phyloP scores from a whole-genome alignment of 2,797 vertebrate genomes.

The Sebastes oblongus region DNA sequence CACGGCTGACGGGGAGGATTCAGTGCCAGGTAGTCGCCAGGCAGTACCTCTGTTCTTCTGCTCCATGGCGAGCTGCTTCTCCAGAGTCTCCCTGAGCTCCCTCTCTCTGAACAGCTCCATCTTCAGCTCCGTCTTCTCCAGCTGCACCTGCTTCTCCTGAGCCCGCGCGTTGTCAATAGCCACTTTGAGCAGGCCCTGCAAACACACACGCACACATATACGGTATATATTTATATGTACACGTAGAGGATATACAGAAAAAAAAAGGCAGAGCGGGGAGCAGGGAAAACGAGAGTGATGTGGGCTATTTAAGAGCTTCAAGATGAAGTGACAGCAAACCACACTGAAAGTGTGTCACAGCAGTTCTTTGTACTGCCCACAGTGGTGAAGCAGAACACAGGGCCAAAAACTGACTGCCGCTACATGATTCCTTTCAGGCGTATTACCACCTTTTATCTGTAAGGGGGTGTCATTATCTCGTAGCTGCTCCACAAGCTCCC shows the following conservation, averaged over 20 bases:
- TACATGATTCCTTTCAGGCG: slow-evolving; percentile 22
- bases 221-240: neutral
- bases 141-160: slow-evolving; percentile 99
- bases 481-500: neutral
- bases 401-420: slow-evolving; percentile 23
- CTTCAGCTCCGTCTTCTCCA: slow-evolving; percentile 99
- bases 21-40: slow-evolving; percentile 44
- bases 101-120: slow-evolving; percentile 99
- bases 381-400: slow-evolving; percentile 20
- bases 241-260: neutral
- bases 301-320: slow-evolving; percentile 55
- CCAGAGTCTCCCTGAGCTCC: slow-evolving; percentile 97
- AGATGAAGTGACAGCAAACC: slow-evolving; percentile 55
- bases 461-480: neutral
- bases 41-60: slow-evolving; percentile 97
- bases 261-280: neutral
- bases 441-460: slow-evolving; percentile 4
- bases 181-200: slow-evolving; percentile 97
- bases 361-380: slow-evolving; percentile 33
- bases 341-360: slow-evolving; percentile 55
- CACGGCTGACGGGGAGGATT: slow-evolving; percentile 10
- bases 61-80: slow-evolving; percentile 98
- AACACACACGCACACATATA: slow-evolving; percentile 24
- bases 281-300: slow-evolving; percentile 42
- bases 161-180: slow-evolving; percentile 98